Conservation (phyloP, 2,888 invertebrate species). For the Dryadula phaetusa region DNA sequence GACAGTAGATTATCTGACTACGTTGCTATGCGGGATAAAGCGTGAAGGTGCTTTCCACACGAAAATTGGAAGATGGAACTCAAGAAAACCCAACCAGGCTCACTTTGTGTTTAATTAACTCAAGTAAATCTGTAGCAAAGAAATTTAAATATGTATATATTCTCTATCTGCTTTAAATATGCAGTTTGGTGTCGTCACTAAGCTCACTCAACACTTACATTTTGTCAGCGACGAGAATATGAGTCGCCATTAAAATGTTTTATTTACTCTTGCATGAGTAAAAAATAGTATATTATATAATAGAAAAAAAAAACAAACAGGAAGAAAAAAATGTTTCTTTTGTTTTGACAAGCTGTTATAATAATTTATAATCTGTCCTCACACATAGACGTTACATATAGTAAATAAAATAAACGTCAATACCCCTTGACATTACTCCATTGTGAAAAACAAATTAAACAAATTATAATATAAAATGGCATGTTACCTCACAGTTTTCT, state of each 20-base stretch:
- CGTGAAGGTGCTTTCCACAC: no score
- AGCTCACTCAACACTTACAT: not conserved
- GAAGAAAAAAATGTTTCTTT: not conserved
- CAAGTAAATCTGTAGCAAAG: no score
- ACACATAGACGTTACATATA: no score
- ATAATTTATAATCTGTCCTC: conserved; percentile 11
- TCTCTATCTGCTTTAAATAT: not conserved
- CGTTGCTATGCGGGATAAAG: no score
- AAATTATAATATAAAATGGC: not conserved
- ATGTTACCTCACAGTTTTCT: conserved; percentile 6
- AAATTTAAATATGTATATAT: not conserved
- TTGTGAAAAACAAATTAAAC: not conserved
- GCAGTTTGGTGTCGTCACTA: not conserved
- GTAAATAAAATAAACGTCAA: conserved; percentile 7
- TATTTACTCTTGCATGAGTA: not conserved
- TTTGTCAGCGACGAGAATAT: not conserved
- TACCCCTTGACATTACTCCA: not conserved
- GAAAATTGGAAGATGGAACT: no score
- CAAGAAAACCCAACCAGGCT: no score
- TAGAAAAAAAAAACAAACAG: conserved; percentile 8
- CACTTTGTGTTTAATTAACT: no score
- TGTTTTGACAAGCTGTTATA: conserved; percentile 4
- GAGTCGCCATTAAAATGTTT: not conserved
- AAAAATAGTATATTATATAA: not conserved
- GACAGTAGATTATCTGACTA: no score